These are phyloP conservation scores for Gobius niger DNA, from an alignment of 2,113 vertebrate genomes.

Conservation along the genomic window DNA sequence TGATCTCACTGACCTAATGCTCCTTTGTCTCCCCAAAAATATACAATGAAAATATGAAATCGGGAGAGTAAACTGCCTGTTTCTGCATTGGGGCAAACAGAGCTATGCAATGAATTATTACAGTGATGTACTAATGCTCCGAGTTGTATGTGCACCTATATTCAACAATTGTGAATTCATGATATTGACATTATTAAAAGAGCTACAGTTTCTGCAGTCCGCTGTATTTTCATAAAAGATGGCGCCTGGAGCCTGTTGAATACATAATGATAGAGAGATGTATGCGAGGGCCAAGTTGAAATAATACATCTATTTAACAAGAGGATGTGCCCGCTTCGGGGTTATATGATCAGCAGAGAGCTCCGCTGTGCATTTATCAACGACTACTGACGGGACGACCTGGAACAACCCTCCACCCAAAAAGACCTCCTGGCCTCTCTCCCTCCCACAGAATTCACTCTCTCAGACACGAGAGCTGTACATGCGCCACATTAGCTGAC, in stretches of 20 bases:
- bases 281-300: conserved; percentile 26
- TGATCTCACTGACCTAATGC: no score
- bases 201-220: conserved; percentile 27
- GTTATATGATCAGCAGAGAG: conserved; percentile 53
- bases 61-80: no score
- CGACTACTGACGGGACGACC: conserved; percentile 43
- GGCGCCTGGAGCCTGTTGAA: conserved; percentile 44
- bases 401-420: conserved; percentile 27
- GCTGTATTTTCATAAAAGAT: conserved; percentile 20
- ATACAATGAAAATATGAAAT: no score
- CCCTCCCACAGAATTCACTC: conserved; percentile 52
- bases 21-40: no score
- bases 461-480: conserved; percentile 54
- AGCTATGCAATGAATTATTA: background rate
- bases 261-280: conserved; percentile 42
- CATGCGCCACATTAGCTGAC: conserved; percentile 55
- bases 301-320: conserved; percentile 49
- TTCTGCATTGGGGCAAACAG: background rate
- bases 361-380: conserved; percentile 63
- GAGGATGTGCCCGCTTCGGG: conserved; percentile 48
- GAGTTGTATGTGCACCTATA: conserved; percentile 3
- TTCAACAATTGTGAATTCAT: conserved; percentile 11
- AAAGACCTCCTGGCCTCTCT: conserved; percentile 36
- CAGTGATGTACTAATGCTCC: background rate
- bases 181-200: conserved; percentile 14